Evolutionary conservation across 2,797 vertebrate genomes (phyloP), one percentile per base, ranked within the genome.

Genomic region (Tapirus indicus): DNA sequence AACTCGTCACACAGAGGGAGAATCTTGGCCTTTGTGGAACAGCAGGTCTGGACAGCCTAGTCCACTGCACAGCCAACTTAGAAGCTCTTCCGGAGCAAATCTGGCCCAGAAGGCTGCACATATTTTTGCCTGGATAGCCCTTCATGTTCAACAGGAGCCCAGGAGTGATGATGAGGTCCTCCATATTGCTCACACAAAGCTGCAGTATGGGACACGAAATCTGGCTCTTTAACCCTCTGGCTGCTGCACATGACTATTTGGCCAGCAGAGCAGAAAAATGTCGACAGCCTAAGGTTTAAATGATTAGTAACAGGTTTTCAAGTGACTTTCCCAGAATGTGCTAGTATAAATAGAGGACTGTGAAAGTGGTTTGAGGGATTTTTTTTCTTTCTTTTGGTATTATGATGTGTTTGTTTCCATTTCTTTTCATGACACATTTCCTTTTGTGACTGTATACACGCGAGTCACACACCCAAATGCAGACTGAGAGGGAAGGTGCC

Each of bases 361-460:
- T 88, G 93, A 95, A 97, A 97, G 89, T 94, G 74, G 84, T 95
- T 96, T 95, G 87, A 85, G 77, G 91, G n/a, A 35, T 95, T 95
- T 97, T 97, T 97, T 96, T 79, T 32, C 88, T 96, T 95, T 88
- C 80, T 97, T 97, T 97, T 98, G 96, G 86, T 97, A 97, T 97
- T 97, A 93, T 95, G 97, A 96, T 97, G 97, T 98, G 97, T 98
- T 98, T 98, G 97, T 97, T 98, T 98, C 94, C 84, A 68, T 95
- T 91, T 97, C 93, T 90, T 97, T 97, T 96, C 95, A 89, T 95
- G 95, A 98, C 96, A 98, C 93, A 88, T 97, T 96, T 75, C 18
- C 79, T 95, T 96, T 88, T 92, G 58, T 92, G 94, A 91, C 91
- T 90, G 78, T 56, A 38, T 69, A 69, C 54, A 74, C 77, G 71